These are phyloP conservation scores for Kobus ellipsiprymnus DNA, from an alignment of 2,113 vertebrate genomes.

Conservation along the genomic window DNA sequence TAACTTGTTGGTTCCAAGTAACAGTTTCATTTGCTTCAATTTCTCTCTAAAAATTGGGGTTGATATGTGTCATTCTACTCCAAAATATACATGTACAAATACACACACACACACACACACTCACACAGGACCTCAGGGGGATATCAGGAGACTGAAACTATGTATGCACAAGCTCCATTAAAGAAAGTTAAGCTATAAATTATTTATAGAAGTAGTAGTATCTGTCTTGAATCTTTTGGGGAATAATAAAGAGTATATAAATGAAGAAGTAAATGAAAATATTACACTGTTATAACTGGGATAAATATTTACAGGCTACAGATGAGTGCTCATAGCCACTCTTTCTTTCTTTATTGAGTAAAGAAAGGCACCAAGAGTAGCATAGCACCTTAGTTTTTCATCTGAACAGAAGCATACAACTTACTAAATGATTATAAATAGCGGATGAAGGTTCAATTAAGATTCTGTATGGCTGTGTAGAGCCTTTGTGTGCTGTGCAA, in stretches of 20 bases:
- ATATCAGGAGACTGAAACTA: background rate
- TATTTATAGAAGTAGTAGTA: background rate
- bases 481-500: slow-evolving; percentile 73
- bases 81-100: background rate
- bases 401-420: background rate
- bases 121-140: background rate
- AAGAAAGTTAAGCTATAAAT: slow-evolving; percentile 5
- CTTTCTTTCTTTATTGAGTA: background rate
- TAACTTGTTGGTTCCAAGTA: background rate
- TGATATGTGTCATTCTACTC: background rate
- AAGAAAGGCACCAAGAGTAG: background rate
- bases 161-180: background rate
- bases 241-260: background rate
- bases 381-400: background rate
- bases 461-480: slow-evolving; percentile 52
- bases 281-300: background rate
- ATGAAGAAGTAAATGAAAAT: background rate
- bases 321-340: background rate
- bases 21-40: slow-evolving; percentile 29
- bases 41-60: slow-evolving; percentile 31
- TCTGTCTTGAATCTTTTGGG: background rate
- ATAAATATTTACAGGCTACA: background rate
- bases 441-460: background rate
- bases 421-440: background rate
- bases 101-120: background rate